Percentiles rank a stretch among this genome's conserved stretches.
Conservation (phyloP, 2,888 invertebrate species). For the Callyntrura guangdongensis region DNA sequence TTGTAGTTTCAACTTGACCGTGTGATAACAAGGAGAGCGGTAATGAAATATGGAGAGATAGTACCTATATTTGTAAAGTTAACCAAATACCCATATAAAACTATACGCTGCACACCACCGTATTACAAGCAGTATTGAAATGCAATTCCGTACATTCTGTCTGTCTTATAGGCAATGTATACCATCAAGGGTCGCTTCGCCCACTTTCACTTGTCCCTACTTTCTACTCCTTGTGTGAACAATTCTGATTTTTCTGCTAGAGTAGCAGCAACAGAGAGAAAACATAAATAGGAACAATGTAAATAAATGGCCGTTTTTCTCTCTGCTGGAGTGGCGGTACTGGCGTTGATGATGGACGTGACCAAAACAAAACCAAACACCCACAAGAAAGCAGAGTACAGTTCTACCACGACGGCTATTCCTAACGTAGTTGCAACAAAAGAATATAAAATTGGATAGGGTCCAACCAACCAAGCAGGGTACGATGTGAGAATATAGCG, state of each 20-base stretch:
- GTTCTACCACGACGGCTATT: not conserved
- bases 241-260: not conserved
- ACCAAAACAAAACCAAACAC: constrained; percentile 56
- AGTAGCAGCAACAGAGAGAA: not conserved
- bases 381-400: constrained; percentile 53
- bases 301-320: constrained; percentile 19
- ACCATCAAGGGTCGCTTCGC: constrained; percentile 27
- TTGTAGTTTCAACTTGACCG: too few relatives aligned
- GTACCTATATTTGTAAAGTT: not conserved
- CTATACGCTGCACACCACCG: not conserved
- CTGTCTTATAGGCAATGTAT: not conserved
- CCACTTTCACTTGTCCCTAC: not conserved
- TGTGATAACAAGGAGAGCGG: too few relatives aligned
- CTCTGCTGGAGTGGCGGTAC: not conserved
- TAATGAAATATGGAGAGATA: too few relatives aligned
- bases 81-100: not conserved
- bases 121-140: not conserved
- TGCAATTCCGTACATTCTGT: not conserved
- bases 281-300: not conserved
- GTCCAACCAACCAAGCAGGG: constrained; percentile 56
- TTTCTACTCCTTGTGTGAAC: not conserved
- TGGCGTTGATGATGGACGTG: constrained; percentile 52
- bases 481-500: constrained; percentile 39
- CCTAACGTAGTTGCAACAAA: not conserved
- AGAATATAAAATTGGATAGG: constrained; percentile 56